Evolutionary conservation across 2,888 invertebrate species (phyloP).

Genomic region (Ophonus ardosiacus): DNA sequence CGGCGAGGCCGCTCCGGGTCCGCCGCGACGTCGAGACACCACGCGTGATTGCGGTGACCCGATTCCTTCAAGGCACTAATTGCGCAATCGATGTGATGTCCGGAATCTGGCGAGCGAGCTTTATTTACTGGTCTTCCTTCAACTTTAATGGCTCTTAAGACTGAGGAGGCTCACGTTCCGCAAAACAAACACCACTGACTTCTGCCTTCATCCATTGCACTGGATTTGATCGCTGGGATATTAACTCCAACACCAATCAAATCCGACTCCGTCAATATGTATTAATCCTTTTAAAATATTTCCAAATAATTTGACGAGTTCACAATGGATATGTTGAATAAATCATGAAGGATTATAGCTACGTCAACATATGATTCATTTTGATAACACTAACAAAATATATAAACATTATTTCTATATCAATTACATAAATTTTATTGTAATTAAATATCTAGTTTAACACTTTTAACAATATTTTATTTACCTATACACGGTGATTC

Average conservation of each 20-base stretch:
- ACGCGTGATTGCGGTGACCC: constrained; percentile 46
- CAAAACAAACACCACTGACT: constrained; percentile 37
- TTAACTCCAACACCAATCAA: neutral
- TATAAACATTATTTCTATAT: neutral
- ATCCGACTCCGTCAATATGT: neutral
- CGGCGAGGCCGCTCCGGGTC: neutral
- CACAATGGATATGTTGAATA: neutral
- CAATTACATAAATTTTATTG: neutral
- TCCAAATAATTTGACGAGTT: neutral
- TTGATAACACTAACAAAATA: neutral
- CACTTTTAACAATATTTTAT: neutral
- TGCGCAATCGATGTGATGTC: constrained; percentile 57
- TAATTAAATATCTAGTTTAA: neutral
- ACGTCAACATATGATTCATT: neutral
- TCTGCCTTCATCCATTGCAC: constrained; percentile 4
- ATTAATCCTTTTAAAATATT: neutral
- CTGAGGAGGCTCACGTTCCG: constrained; percentile 47
- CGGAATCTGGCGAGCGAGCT: neutral
- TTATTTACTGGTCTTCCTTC: constrained; percentile 48
- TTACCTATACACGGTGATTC: neutral
- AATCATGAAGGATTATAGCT: neutral
- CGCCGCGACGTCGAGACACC: neutral
- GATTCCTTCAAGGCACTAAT: constrained; percentile 51
- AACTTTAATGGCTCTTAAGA: constrained; percentile 48
- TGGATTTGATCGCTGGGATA: neutral